Base-by-base conservation (phyloP, 2,888 invertebrate species). In the Lymantria dispar region DNA sequence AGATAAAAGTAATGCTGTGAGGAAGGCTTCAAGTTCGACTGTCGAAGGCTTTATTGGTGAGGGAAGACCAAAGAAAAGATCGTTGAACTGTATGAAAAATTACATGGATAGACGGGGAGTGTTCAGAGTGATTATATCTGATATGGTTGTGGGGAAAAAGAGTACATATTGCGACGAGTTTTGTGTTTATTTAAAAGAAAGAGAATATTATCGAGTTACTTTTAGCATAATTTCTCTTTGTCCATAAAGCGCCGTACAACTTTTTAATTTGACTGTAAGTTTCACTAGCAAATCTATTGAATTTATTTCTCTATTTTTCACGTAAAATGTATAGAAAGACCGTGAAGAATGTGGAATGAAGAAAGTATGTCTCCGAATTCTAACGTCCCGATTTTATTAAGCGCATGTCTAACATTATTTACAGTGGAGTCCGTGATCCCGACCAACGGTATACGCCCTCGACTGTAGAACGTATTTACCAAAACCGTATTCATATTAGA, bases 401-500 rank as follows among this genome's bases (percentile, higher is more conserved):
- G 68, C 62, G 69, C 70, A 72, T 71, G 75, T 76, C 74, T 72
- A 61, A 70, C 74, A 74, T 76, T 79, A 81, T 80, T 80, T 80
- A 78, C 72, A 66, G 61, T 48, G 68, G 71, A 76, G 72, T 72
- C 71, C 66, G 70, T 74, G 76, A 75, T 75, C 74, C 70, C 66
- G 52, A 50, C 62, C 80, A 80, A 77, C 77, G 74, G 79, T 73
- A 76, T 62, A 71, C 72, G 73, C 22, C 79, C 69, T 68, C 57
- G 80, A 69, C 77, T 74, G 62, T 67, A 71, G 63, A 70, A 68
- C 72, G 78, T 83, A 84, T 87, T 85, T 78, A 76, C 87, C 85
- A 81, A 85, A 87, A 85, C 72, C 80, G 87, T 86, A 89, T 89
- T 87, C 88, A 89, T 89, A 88, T 89, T 89, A 87, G 87, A 87